Base-by-base conservation (phyloP, 2,888 invertebrate species). In the Dryobotodes eremita region DNA sequence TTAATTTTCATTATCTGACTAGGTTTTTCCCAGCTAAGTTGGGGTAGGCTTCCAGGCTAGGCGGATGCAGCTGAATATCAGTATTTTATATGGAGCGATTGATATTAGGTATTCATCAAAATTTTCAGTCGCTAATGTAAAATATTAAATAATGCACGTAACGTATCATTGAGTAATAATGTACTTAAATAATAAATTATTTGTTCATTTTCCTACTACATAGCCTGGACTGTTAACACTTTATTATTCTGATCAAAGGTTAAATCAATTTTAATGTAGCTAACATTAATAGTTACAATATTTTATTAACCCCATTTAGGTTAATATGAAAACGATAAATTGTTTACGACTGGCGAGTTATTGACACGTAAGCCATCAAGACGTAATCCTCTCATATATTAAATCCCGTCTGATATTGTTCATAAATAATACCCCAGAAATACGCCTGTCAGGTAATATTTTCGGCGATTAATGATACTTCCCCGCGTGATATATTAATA, bases 291-390 rank as follows among this genome's bases (percentile, higher is more conserved):
- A 46, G 72, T 76, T 68, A 71, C 55, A 76, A 66, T 79, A 79
- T 78, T 85, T 86, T 77, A 79, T 76, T 81, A 82, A 77, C 23
- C 53, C 71, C 57, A 79, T 82, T 73, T 79, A 76, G 75, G 76
- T 88, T 88, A 85, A 73, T 83, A 80, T 53, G 48, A 68, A 74
- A 83, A 71, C 82, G 20, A 87, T 86, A 78, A 81, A 88, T 80
- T 42, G 71, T 83, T 84, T 81, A 88, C 75, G 81, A 81, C 80
- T 77, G 36, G 59, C 57, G 48, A 75, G 80, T 85, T 85, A 83
- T 85, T 86, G 80, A 79, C 64, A 69, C 72, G 57, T 72, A 55
- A 77, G 55, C 65, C 73, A 55, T 78, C 69, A 78, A 71, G 65
- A 42, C 59, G 26, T 79, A 80, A 88, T 83, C 72, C 61, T 66